Conservation (phyloP, 2,888 invertebrate species). For the Tiliacea aurago region DNA sequence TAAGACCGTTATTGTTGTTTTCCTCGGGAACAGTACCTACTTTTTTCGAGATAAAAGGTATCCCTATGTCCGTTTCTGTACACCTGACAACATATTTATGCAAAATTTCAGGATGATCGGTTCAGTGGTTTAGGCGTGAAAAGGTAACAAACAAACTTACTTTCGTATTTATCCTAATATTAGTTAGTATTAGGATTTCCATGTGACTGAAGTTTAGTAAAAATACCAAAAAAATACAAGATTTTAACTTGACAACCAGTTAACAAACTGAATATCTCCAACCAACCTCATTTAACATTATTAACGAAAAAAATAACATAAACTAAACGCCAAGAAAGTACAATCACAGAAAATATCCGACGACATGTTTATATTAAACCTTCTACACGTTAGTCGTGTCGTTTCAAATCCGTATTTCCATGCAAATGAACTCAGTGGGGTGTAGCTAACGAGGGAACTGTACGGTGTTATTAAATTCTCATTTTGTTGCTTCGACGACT, state of each 20-base stretch:
- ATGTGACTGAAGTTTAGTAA: not conserved
- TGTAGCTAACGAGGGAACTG: slow-evolving; percentile 57
- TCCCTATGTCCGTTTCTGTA: too few species aligned
- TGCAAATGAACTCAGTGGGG: slow-evolving; percentile 68
- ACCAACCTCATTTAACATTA: slow-evolving; percentile 16
- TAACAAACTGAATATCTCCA: slow-evolving; percentile 23
- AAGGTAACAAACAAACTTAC: too few species aligned
- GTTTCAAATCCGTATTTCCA: slow-evolving; percentile 68
- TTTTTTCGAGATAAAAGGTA: too few species aligned
- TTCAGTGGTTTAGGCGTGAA: too few species aligned
- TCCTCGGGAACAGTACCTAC: too few species aligned
- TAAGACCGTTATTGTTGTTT: too few species aligned
- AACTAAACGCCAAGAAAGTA: slow-evolving; percentile 51
- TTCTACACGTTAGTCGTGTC: slow-evolving; percentile 51
- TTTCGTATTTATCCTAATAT: too few species aligned
- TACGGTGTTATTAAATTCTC: slow-evolving; percentile 70
- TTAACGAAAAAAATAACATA: slow-evolving; percentile 21
- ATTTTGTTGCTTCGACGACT: slow-evolving; percentile 63
- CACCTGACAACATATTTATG: too few species aligned
- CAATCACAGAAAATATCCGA: slow-evolving; percentile 35
- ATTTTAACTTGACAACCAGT: slow-evolving; percentile 6
- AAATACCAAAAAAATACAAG: not conserved
- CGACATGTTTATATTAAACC: slow-evolving; percentile 56
- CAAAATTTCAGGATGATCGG: too few species aligned
- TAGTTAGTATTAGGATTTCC: too few species aligned